These are phyloP conservation scores for Mamestra brassicae DNA, from an alignment of 2,888 invertebrate species.

Conservation along the genomic window DNA sequence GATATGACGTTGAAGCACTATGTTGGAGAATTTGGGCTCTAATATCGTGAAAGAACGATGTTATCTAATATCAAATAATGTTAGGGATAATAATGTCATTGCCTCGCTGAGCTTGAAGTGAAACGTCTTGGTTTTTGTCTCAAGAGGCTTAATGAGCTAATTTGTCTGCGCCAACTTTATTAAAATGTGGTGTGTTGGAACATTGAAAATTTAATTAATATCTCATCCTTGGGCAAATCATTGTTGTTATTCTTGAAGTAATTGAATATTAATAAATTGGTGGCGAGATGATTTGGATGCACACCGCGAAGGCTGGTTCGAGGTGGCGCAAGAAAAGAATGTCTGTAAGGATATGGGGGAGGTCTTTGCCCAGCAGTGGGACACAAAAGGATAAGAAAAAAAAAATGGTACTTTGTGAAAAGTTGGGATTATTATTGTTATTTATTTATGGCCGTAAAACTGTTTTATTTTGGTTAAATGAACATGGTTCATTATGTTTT, in stretches of 20 bases:
- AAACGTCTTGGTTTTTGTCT: slow-evolving; percentile 43
- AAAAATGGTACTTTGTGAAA: neutral
- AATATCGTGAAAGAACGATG: slow-evolving; percentile 3
- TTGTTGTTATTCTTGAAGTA: slow-evolving; percentile 5
- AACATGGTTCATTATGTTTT: neutral
- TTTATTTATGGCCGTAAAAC: neutral
- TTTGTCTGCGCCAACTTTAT: slow-evolving; percentile 22
- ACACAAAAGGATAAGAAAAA: too few relatives aligned
- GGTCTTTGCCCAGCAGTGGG: too few relatives aligned
- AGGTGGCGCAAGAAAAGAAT: too few relatives aligned
- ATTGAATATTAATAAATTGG: neutral
- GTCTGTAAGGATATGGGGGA: too few relatives aligned
- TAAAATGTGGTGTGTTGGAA: slow-evolving; percentile 33
- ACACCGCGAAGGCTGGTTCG: too few relatives aligned
- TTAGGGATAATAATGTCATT: slow-evolving; percentile 40
- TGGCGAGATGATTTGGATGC: too few relatives aligned
- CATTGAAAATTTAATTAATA: slow-evolving; percentile 23
- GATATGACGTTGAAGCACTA: slow-evolving; percentile 12
- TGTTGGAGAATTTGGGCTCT: slow-evolving; percentile 4
- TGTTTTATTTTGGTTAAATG: neutral
- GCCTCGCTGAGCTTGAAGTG: slow-evolving; percentile 21
- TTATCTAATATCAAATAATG: slow-evolving; percentile 24
- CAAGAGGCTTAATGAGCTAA: slow-evolving; percentile 35
- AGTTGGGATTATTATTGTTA: neutral
- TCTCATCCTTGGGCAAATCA: slow-evolving; percentile 9